A percentile compares a stretch with the other conserved stretches of the same genome.
Evolutionary conservation across 2,113 vertebrate genomes (phyloP).

Genomic region (Tupaia tana): DNA sequence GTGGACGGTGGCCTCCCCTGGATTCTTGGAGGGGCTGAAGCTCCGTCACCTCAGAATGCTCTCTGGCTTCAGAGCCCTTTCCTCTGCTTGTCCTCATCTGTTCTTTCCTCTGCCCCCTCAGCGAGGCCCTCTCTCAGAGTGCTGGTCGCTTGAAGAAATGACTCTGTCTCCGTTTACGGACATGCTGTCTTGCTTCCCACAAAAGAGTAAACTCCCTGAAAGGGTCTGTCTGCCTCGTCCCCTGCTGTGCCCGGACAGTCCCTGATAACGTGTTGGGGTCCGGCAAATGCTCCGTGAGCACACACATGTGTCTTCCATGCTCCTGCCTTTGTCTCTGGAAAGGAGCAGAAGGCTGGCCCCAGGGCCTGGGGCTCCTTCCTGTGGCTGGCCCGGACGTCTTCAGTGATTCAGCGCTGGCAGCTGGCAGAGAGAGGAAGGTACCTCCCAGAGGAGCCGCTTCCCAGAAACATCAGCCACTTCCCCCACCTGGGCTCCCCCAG

Average conservation of each 20-base stretch:
- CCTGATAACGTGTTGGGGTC: accelerated
- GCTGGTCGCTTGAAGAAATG: accelerated
- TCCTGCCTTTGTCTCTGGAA: background rate
- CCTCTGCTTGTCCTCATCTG: too few species aligned
- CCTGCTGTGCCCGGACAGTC: background rate
- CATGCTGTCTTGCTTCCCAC: background rate
- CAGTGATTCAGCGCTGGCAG: conserved; percentile 27
- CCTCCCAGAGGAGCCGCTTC: background rate
- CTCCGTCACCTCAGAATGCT: background rate
- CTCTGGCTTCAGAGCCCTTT: too few species aligned
- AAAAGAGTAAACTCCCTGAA: background rate
- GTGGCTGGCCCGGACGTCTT: background rate
- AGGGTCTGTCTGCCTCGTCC: background rate
- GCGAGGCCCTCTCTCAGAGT: background rate
- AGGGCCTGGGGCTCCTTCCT: background rate
- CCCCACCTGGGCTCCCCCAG: background rate
- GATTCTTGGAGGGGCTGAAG: accelerated
- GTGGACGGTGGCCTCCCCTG: accelerated
- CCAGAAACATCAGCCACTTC: conserved; percentile 33
- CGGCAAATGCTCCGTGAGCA: background rate
- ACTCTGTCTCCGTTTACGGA: background rate
- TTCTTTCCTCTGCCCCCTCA: background rate
- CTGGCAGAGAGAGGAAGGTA: background rate
- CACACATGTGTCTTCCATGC: background rate
- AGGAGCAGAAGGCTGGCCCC: background rate